Base-by-base conservation (phyloP, 2,797 vertebrate species). In the Phoebastria nigripes region DNA sequence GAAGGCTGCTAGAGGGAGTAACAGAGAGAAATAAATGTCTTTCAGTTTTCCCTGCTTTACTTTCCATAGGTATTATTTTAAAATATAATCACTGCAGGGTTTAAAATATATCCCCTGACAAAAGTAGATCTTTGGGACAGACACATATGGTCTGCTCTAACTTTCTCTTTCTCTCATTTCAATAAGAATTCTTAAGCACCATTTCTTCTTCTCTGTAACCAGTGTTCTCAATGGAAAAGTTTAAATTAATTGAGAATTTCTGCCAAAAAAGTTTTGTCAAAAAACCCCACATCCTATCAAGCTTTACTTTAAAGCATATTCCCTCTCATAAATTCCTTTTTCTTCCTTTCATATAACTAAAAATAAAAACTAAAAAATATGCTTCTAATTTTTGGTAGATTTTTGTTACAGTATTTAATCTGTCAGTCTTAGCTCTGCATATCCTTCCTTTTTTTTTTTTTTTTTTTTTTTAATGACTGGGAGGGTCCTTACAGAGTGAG, bases 211-310 rank as follows among this genome's bases (percentile, higher is more conserved):
- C 33, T 61, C 16, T 65, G 19, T 12, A 63, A 47, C 14, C 11
- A 21, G 9, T 63, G 12, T 35, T 83, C 15, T 77, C 33, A 81
- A 55, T 33, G 4, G 7, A 77, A 88, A 83, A 22, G 2, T 62
- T 80, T n/a, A 25, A 72, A 79, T 26, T 26, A 39, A 71, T 37
- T 33, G 13, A 71, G 28, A 79, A 70, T 59, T 77, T 86, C 35
- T 59, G 9, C 11, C 16, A 4, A 41, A 59, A 76, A 72, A 18
- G 4, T 8, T 37, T 62, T 62, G 4, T 16, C 9, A 58, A 39
- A 56, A 52, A 11, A 0, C 0, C 0, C 6, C 4, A 31, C 11
- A 11, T 39, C 15, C 2, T 69, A 37, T 39, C 19, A 63, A 55
- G 9, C 2, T 82, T 81, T 70, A 51, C 3, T 83, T 83, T 52